Evolutionary conservation across 2,113 vertebrate species (phyloP).

Genomic region (Vidua macroura): DNA sequence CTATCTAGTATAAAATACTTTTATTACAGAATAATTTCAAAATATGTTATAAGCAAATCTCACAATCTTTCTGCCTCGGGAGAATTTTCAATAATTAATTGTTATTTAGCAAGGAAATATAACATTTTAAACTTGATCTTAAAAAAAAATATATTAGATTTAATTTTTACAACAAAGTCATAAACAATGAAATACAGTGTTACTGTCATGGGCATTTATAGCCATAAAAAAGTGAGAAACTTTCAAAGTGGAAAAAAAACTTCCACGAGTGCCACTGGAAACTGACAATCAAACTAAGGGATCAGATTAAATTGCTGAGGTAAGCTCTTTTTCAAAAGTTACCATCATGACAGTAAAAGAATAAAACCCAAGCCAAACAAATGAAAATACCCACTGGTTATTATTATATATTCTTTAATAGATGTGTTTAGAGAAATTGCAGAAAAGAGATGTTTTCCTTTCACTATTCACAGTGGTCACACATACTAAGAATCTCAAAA

Average conservation of each 20-base stretch:
- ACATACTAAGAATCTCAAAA: background rate
- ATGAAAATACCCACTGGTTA: background rate
- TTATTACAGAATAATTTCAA: background rate
- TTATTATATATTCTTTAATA: background rate
- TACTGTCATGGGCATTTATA: background rate
- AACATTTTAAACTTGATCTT: background rate
- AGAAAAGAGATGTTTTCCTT: background rate
- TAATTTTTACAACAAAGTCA: background rate
- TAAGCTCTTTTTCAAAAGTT: background rate
- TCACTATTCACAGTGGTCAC: background rate
- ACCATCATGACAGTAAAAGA: background rate
- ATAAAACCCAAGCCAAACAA: background rate
- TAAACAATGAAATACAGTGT: background rate
- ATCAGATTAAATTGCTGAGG: background rate
- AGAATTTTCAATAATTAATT: background rate
- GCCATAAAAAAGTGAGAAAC: background rate
- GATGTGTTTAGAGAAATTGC: background rate
- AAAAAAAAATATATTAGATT: background rate
- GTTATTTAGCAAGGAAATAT: background rate
- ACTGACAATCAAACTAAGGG: background rate
- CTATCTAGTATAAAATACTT: background rate
- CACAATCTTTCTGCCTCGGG: background rate
- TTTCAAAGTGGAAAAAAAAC: background rate
- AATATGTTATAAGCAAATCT: background rate
- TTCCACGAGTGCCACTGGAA: background rate